These are phyloP conservation scores for Dasyornis broadbenti DNA, from an alignment of 2,113 vertebrate species.

Conservation along the genomic window DNA sequence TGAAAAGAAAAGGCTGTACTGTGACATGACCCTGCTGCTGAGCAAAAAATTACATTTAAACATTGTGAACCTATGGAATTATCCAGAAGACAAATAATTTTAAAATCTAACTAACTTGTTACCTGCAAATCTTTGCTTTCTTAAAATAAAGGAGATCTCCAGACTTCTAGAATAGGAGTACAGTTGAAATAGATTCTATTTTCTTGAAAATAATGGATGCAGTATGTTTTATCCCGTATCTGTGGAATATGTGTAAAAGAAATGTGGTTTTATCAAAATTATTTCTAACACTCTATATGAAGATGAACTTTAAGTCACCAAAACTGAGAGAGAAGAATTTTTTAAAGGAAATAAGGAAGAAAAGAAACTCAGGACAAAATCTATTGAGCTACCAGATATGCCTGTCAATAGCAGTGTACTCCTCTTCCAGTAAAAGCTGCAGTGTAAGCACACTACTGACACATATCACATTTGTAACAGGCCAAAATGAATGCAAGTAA, in stretches of 20 bases:
- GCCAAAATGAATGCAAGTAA: conserved; percentile 19
- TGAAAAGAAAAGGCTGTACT: background rate
- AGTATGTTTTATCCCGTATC: background rate
- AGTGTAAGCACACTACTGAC: conserved; percentile 26
- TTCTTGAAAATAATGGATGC: background rate
- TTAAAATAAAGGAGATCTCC: background rate
- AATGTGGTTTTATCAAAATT: background rate
- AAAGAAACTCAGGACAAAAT: conserved; percentile 11
- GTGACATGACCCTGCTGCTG: background rate
- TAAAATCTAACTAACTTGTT: background rate
- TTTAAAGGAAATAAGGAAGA: background rate
- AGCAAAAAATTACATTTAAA: background rate
- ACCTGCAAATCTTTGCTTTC: background rate
- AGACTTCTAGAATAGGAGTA: background rate
- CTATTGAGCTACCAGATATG: background rate
- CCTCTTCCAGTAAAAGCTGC: conserved; percentile 43
- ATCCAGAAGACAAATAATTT: background rate
- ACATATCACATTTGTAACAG: conserved; percentile 8
- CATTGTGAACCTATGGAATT: background rate
- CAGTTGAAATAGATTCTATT: background rate
- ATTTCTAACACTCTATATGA: background rate
- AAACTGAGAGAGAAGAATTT: background rate
- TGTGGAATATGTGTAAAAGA: background rate
- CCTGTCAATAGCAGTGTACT: conserved; percentile 11
- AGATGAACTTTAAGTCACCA: background rate